A percentile compares a stretch with the other conserved stretches of the same genome.
Evolutionary conservation across 1,140 invertebrate genomes (phyloP).

Genomic region (Carcinoscorpius rotundicauda): DNA sequence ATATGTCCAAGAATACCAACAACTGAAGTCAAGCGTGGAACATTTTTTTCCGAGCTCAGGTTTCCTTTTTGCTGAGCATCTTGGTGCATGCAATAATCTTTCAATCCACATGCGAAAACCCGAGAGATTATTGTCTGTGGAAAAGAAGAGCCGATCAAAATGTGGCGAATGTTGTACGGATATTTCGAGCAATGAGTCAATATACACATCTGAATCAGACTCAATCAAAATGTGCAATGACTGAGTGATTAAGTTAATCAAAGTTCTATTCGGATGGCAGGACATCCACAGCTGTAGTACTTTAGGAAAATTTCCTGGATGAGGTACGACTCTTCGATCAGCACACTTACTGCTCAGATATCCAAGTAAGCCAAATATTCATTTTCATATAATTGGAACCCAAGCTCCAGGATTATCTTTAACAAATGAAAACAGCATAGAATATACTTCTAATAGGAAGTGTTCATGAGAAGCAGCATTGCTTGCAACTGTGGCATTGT

Average conservation of each 20-base stretch:
- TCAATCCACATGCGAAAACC: slow-evolving; percentile 64
- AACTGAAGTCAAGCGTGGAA: slow-evolving; percentile 59
- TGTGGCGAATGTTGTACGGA: slow-evolving; percentile 64
- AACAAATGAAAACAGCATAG: slow-evolving; percentile 48
- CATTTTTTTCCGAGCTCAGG: slow-evolving; percentile 23
- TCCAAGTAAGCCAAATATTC: slow-evolving; percentile 71
- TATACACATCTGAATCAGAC: slow-evolving; percentile 56
- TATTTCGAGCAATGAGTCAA: slow-evolving; percentile 61
- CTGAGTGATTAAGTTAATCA: slow-evolving; percentile 63
- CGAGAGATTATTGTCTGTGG: slow-evolving; percentile 67
- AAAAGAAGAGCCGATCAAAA: slow-evolving; percentile 75
- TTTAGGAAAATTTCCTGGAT: slow-evolving; percentile 49
- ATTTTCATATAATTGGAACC: slow-evolving; percentile 64
- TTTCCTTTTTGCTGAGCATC: slow-evolving; percentile 16
- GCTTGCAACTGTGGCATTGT: slow-evolving; percentile 13
- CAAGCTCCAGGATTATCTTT: slow-evolving; percentile 56
- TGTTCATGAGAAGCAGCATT: slow-evolving; percentile 10
- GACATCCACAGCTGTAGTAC: slow-evolving; percentile 65
- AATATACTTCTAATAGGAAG: slow-evolving; percentile 48
- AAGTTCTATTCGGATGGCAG: slow-evolving; percentile 55
- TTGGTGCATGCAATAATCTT: slow-evolving; percentile 50
- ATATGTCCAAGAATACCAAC: slow-evolving; percentile 70
- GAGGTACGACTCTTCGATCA: slow-evolving; percentile 32
- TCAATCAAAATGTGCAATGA: slow-evolving; percentile 58
- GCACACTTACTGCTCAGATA: slow-evolving; percentile 40